phyloP scores from a whole-genome alignment of 1,140 invertebrate species.

The Dryas iulia region DNA sequence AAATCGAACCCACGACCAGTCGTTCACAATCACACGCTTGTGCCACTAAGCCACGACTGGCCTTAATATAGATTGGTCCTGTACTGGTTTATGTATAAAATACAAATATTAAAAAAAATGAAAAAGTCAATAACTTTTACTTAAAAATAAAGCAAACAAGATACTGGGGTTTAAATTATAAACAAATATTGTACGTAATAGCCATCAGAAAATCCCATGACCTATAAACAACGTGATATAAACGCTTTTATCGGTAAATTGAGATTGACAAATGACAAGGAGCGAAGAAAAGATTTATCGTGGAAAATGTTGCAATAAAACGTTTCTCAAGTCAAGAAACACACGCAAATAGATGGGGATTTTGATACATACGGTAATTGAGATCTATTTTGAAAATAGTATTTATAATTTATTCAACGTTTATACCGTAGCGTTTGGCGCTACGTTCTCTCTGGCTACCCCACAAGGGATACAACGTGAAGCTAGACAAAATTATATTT shows the following conservation, averaged over 20 bases:
- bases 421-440: too few relatives aligned
- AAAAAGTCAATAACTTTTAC: too few relatives aligned
- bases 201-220: neutral
- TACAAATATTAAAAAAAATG: neutral
- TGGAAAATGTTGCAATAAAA: slow-evolving; percentile 49
- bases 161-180: neutral
- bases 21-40: too few relatives aligned
- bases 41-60: too few relatives aligned
- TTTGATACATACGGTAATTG: slow-evolving; percentile 34
- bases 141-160: neutral
- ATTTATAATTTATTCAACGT: too few relatives aligned
- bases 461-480: too few relatives aligned
- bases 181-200: neutral
- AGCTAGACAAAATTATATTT: too few relatives aligned
- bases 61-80: too few relatives aligned
- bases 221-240: slow-evolving; percentile 27
- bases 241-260: slow-evolving; percentile 59
- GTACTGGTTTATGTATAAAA: neutral
- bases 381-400: neutral
- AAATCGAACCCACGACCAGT: too few relatives aligned
- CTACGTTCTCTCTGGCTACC: too few relatives aligned
- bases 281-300: slow-evolving; percentile 54
- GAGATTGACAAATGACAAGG: slow-evolving; percentile 63
- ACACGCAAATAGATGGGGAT: slow-evolving; percentile 35
- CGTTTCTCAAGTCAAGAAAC: slow-evolving; percentile 44